Conservation (phyloP, 92 coral and sea anemone genomes). For the Phymanthus crucifer region DNA sequence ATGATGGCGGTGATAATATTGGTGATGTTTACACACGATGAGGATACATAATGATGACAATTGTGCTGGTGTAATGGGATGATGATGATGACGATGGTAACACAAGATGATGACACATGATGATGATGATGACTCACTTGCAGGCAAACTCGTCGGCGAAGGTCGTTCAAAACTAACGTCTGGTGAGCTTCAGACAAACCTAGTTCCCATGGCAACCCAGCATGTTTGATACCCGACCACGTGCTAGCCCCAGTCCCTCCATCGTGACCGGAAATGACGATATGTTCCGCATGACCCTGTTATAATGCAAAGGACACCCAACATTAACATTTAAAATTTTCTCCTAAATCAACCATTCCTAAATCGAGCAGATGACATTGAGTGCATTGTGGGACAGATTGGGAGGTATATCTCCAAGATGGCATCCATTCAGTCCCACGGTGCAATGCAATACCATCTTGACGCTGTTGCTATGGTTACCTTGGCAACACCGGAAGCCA, state of each 20-base stretch:
- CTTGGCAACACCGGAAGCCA: slow-evolving; percentile 99
- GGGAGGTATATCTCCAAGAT: too few relatives aligned
- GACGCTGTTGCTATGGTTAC: slow-evolving; percentile 54
- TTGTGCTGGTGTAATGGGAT: not conserved
- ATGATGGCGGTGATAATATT: not conserved
- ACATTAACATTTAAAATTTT: too few relatives aligned
- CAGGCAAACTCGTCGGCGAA: slow-evolving; percentile 83
- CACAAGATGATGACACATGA: not conserved
- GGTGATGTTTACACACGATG: not conserved
- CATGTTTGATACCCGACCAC: slow-evolving; percentile 98
- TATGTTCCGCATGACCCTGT: slow-evolving; percentile 97
- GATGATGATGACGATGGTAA: not conserved
- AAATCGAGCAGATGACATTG: too few relatives aligned
- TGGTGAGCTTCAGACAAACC: slow-evolving; percentile 96
- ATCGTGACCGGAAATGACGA: slow-evolving; percentile 94
- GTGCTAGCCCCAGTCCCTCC: slow-evolving; percentile 99
- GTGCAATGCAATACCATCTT: too few relatives aligned
- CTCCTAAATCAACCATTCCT: too few relatives aligned
- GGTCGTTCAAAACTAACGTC: slow-evolving; percentile 87
- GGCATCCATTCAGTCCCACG: too few relatives aligned
- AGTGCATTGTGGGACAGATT: too few relatives aligned
- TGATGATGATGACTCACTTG: slow-evolving; percentile 43
- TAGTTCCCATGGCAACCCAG: slow-evolving; percentile 99
- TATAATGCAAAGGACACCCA: not conserved
- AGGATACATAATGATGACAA: not conserved